Conservation (phyloP, 2,888 invertebrate species). For the Pterostichus madidus region DNA sequence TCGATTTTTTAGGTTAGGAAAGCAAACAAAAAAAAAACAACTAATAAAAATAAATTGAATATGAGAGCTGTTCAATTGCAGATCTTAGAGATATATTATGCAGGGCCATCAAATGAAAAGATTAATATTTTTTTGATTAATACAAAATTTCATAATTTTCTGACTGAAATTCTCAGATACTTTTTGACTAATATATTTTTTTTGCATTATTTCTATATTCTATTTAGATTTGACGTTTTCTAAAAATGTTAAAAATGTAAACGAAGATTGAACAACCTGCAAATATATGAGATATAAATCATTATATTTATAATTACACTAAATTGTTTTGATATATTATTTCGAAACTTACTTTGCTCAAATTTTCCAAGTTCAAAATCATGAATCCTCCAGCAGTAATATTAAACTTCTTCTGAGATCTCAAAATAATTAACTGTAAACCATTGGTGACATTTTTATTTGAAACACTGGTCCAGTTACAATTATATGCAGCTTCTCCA, state of each 20-base stretch:
- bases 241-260: constrained; percentile 33
- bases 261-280: constrained; percentile 13
- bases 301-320: no score
- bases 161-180: no score
- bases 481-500: constrained; percentile 13
- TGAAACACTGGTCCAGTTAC: constrained; percentile 27
- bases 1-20: no score
- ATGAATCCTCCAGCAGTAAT: constrained; percentile 29
- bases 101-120: no score
- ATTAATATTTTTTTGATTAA: no score
- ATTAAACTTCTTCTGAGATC: constrained; percentile 25
- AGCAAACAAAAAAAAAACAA: no score
- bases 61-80: no score
- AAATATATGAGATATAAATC: neutral
- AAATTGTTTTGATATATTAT: neutral
- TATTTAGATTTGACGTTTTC: constrained; percentile 36
- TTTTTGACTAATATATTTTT: no score
- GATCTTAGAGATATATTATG: no score
- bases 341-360: constrained; percentile 1
- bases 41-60: no score
- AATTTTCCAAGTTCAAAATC: constrained; percentile 32
- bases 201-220: neutral
- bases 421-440: constrained; percentile 14
- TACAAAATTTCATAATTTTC: no score
- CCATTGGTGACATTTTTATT: neutral